Conservation (phyloP, 2,888 invertebrate genomes). For the Drosophila stalkeri region DNA sequence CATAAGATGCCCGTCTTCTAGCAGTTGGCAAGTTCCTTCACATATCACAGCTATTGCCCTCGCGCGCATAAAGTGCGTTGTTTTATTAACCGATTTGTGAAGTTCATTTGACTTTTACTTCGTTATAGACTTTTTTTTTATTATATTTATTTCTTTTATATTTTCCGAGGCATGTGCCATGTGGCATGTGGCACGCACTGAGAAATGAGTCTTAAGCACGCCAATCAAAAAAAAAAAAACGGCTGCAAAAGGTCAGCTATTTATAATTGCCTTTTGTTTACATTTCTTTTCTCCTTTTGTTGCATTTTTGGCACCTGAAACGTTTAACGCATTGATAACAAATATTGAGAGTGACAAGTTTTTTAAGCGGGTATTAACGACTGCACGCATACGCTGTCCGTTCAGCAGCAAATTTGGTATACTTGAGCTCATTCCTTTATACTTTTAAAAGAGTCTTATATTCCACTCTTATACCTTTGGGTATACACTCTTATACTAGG, state of each 20-base stretch:
- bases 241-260: constrained; percentile 1
- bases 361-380: background rate
- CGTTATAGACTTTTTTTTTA: background rate
- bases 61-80: constrained; percentile 48
- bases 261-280: background rate
- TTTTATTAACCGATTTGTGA: constrained; percentile 55
- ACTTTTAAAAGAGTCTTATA: background rate
- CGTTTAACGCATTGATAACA: background rate
- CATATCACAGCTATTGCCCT: constrained; percentile 5
- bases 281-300: background rate
- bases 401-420: background rate
- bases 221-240: constrained; percentile 18
- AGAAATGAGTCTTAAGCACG: constrained; percentile 37
- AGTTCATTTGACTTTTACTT: constrained; percentile 61
- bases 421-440: background rate
- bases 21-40: constrained; percentile 26
- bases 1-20: constrained; percentile 24
- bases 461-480: background rate
- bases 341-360: background rate
- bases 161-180: background rate
- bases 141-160: constrained; percentile 7
- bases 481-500: background rate
- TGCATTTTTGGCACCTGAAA: constrained; percentile 4
- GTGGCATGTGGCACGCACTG: constrained; percentile 4
- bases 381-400: background rate